Evolutionary conservation across 1,140 invertebrate genomes (phyloP), one percentile per base, ranked within the genome.

Genomic region (Ptiloglossa arizonensis): DNA sequence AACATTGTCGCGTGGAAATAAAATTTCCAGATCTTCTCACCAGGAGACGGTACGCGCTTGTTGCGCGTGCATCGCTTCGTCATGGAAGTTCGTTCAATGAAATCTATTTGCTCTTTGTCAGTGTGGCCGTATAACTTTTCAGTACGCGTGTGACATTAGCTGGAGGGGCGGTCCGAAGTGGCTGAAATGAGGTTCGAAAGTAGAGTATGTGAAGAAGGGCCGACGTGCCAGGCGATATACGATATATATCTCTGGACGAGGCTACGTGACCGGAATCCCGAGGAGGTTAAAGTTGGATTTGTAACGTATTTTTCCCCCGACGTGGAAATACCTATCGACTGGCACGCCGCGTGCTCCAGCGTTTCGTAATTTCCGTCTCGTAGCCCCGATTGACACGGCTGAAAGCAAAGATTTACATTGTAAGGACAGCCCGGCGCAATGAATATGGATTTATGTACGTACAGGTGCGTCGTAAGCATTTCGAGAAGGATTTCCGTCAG

Each of bases 241-340:
- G 83, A 86, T 82, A 85, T 85, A 86, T 86, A 86, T 86, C 83
- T 86, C 85, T 59, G 83, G 71, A 85, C 71, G 57, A 77, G 72
- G 76, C 69, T 87, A 87, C 86, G 87, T 89, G 88, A 87, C 77
- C 72, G 81, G 87, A 88, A 89, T 88, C 60, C 56, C 48, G 46
- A 82, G 72, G 57, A 83, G 78, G 83, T 89, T 88, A 87, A 87
- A 87, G 87, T 89, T 87, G 78, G 84, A 87, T 88, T 88, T 89
- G 87, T 89, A 87, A 88, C 86, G 86, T 89, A 88, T 89, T 89
- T 88, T 88, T 86, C 85, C 78, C 54, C 64, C 77, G 80, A 88
- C 73, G 82, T 85, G 83, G 68, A 83, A 86, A 87, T 88, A 86
- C 79, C 82, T 85, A 86, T 86, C 84, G 84, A 82, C 83, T 85